Conservation (phyloP, 2,888 invertebrate species). For the Koerneria pararmatus region DNA sequence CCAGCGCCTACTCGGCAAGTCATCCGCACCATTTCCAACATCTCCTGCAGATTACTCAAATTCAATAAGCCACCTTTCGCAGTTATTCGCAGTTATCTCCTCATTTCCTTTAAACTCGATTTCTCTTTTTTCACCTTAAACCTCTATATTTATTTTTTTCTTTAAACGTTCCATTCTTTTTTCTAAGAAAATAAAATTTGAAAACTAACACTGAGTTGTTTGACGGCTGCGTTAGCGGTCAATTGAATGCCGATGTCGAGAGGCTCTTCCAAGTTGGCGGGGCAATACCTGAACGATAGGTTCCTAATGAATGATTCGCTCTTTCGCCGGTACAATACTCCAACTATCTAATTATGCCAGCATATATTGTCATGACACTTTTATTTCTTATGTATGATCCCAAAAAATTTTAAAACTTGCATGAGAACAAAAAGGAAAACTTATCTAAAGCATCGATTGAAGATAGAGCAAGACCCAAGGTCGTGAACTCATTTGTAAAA, state of each 20-base stretch:
- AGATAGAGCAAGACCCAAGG: not conserved
- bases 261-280: constrained; percentile 47
- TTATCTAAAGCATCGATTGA: not conserved
- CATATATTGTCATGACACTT: not conserved
- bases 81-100: not conserved
- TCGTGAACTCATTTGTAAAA: not conserved
- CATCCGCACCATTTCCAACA: constrained; percentile 80
- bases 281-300: constrained; percentile 18
- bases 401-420: not conserved
- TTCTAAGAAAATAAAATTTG: not conserved
- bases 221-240: constrained; percentile 75
- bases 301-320: too few relatives aligned
- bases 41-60: constrained; percentile 64
- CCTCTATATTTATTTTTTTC: too few relatives aligned
- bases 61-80: not conserved
- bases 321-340: too few relatives aligned
- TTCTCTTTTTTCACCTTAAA: too few relatives aligned
- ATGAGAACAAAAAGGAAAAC: not conserved
- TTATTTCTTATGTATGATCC: not conserved
- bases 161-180: too few relatives aligned
- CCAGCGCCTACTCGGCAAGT: constrained; percentile 70
- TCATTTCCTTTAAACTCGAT: too few relatives aligned
- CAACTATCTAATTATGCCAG: too few relatives aligned
- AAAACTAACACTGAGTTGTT: constrained; percentile 71
- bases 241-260: constrained; percentile 62